Base-by-base conservation (phyloP, 2,888 invertebrate genomes). In the Hymenopus coronatus region DNA sequence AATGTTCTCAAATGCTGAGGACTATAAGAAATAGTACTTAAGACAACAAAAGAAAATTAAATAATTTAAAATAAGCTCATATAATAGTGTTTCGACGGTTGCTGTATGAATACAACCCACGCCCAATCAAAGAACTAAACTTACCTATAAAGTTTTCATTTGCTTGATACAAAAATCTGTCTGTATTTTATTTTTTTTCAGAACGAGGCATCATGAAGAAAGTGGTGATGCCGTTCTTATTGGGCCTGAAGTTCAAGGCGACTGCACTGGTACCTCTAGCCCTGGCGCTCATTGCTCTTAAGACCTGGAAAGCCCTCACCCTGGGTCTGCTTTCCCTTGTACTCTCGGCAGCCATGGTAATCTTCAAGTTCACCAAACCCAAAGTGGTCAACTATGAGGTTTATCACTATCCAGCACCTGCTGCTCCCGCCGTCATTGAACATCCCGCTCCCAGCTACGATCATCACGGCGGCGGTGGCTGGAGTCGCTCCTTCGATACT, bases 251-350 rank as follows among this genome's bases (percentile, higher is more conserved):
- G 93, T 97, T 97, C 94, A 97, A 97, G 93, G 96, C 97, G 87
- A 97, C 97, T 28, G 97, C 97, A 54, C 93, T 98, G 91, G 97
- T 97, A 83, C 98, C 97, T 0, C 93, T 97, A 90, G 97, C 97
- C 25, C 94, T 98, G 89, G 97, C 97, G 81, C 94, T 97, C 89
- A 97, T 98, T 92, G 98, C 98, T 0, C 94, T 97, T 89, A 97
- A 97, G 93, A 97, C 98, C 27, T 98, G 98, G 98, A 98, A 98
- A 93, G 98, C 98, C 83, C 94, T 97, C 91, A 97, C 98, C 14
- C 94, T 98, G 91, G 97, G 97, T 90, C 95, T 98, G 7, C 95
- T 98, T 90, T 97, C 97, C 3, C 94, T 98, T 92, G 97, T 97
- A 33, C 94, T 97, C 85, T 97, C 97, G 91, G 97, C 97, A 91